Percentiles rank a stretch among this genome's conserved stretches.
These are phyloP conservation scores for Phocides pigmalion DNA, from an alignment of 1,140 invertebrate genomes.

Conservation along the genomic window DNA sequence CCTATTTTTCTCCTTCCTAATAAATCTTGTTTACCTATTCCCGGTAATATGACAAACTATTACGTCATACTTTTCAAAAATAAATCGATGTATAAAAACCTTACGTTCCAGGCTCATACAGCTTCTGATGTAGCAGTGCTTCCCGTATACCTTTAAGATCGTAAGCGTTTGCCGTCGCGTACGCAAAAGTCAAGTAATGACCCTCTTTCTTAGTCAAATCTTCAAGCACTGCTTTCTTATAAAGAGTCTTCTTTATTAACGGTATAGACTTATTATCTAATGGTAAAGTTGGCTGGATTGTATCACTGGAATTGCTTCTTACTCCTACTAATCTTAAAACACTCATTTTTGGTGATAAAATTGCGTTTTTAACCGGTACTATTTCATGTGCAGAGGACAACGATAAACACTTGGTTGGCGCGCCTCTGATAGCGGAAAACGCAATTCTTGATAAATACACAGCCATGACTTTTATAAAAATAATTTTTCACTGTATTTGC, in stretches of 20 bases:
- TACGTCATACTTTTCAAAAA: constrained; percentile 45
- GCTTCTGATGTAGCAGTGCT: constrained; percentile 68
- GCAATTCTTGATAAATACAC: constrained; percentile 69
- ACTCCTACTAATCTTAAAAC: constrained; percentile 40
- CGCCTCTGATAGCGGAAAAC: constrained; percentile 44
- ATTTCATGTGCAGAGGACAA: constrained; percentile 34
- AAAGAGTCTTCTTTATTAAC: constrained; percentile 72
- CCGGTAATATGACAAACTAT: constrained; percentile 16
- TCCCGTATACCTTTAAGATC: constrained; percentile 69
- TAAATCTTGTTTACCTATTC: not conserved
- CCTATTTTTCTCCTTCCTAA: not conserved
- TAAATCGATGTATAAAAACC: constrained; percentile 39
- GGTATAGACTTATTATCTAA: constrained; percentile 65
- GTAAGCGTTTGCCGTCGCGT: constrained; percentile 73
- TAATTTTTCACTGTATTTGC: not conserved
- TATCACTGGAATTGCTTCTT: constrained; percentile 56
- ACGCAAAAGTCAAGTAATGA: constrained; percentile 70
- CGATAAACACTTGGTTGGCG: constrained; percentile 38
- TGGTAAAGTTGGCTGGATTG: constrained; percentile 58
- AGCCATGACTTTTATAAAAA: constrained; percentile 50
- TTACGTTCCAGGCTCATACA: constrained; percentile 76
- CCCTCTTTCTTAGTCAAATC: constrained; percentile 71
- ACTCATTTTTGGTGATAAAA: constrained; percentile 46
- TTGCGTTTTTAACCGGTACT: constrained; percentile 40
- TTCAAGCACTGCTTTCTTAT: constrained; percentile 61